Percentiles rank a stretch among this genome's conserved stretches.
These are phyloP conservation scores for Gisinianus flammeolus DNA, from an alignment of 2,888 invertebrate genomes.

Conservation along the genomic window DNA sequence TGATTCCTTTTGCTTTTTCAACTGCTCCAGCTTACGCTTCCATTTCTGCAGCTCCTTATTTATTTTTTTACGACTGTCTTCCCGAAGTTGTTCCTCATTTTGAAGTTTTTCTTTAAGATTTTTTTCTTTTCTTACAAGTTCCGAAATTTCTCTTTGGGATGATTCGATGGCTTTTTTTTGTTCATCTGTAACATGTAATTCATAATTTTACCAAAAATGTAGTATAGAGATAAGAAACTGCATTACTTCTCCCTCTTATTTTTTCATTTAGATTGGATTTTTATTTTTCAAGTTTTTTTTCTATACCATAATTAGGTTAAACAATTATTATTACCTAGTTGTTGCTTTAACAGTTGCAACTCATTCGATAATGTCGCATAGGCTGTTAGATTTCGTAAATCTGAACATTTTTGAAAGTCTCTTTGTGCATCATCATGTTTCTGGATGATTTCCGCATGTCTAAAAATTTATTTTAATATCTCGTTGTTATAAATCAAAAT, in stretches of 20 bases:
- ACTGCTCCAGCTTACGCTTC: slow-evolving; percentile 74
- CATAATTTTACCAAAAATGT: too few species aligned
- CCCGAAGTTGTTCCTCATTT: slow-evolving; percentile 60
- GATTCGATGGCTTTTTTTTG: slow-evolving; percentile 35
- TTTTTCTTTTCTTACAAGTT: slow-evolving; percentile 68
- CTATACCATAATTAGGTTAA: too few species aligned
- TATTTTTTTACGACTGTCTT: slow-evolving; percentile 66
- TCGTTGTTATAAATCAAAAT: background rate
- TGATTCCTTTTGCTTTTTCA: slow-evolving; percentile 71
- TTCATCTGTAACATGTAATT: slow-evolving; percentile 31
- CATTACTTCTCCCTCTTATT: too few species aligned
- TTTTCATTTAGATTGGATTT: too few species aligned
- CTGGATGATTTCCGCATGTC: slow-evolving; percentile 45
- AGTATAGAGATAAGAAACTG: too few species aligned
- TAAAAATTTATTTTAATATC: slow-evolving; percentile 6
- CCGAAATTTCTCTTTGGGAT: slow-evolving; percentile 64
- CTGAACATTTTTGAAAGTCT: slow-evolving; percentile 42
- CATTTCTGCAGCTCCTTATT: slow-evolving; percentile 78
- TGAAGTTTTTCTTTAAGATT: slow-evolving; percentile 66
- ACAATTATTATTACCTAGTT: slow-evolving; percentile 25
- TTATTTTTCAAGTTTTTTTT: too few species aligned
- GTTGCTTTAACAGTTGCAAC: slow-evolving; percentile 21
- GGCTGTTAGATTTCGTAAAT: slow-evolving; percentile 45
- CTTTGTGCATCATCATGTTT: slow-evolving; percentile 43
- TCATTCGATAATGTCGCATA: slow-evolving; percentile 41